phyloP scores from a whole-genome alignment of 1,140 invertebrate species.

The Penaeus indicus region DNA sequence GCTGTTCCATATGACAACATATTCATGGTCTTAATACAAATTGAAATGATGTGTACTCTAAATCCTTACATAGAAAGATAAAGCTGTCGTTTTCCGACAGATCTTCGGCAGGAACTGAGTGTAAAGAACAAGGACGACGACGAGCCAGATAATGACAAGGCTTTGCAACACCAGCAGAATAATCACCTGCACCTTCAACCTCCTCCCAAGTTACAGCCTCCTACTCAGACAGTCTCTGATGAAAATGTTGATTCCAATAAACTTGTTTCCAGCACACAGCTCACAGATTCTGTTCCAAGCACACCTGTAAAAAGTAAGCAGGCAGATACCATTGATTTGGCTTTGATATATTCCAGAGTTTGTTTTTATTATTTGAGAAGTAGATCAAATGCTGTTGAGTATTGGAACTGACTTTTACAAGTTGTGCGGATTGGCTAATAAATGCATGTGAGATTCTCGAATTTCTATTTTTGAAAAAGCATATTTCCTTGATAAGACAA shows the following conservation, averaged over 20 bases:
- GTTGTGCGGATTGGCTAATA: too few relatives aligned
- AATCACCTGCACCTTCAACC: constrained; percentile 42
- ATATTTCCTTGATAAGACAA: too few relatives aligned
- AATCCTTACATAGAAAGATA: neutral
- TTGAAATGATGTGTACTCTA: neutral
- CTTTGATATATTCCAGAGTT: neutral
- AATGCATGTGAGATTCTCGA: too few relatives aligned
- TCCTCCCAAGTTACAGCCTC: constrained; percentile 44
- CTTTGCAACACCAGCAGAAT: constrained; percentile 50
- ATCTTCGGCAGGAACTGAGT: constrained; percentile 61
- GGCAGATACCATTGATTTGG: neutral
- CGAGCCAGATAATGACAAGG: constrained; percentile 63
- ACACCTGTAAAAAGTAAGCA: constrained; percentile 48
- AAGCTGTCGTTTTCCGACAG: constrained; percentile 16
- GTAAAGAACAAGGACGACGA: constrained; percentile 38
- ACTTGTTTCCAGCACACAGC: constrained; percentile 58
- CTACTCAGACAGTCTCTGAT: constrained; percentile 15
- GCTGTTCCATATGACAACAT: too few relatives aligned
- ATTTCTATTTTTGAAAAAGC: too few relatives aligned
- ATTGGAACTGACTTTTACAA: too few relatives aligned
- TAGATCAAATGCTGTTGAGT: too few relatives aligned
- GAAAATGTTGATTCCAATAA: constrained; percentile 60
- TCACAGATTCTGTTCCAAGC: constrained; percentile 45
- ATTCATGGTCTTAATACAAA: too few relatives aligned
- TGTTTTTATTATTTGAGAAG: neutral